Evolutionary conservation across 1,140 invertebrate species (phyloP).

Genomic region (Ridgeia piscesae): DNA sequence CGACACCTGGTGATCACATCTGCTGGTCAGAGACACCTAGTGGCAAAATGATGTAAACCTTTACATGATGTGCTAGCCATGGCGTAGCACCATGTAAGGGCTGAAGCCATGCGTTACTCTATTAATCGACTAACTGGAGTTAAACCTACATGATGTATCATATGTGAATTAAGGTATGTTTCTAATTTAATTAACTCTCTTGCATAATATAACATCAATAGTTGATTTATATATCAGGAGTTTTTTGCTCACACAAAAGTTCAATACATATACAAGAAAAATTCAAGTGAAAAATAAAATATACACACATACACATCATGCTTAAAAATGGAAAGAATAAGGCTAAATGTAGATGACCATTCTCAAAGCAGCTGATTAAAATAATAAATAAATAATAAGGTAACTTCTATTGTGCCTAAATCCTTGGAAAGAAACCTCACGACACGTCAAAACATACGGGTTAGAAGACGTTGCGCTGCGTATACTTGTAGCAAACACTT

Average conservation of each 20-base stretch:
- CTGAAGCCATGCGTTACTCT: background rate
- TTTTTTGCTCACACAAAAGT: background rate
- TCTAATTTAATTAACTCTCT: background rate
- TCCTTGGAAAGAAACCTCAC: too few relatives aligned
- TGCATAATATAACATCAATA: background rate
- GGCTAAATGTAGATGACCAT: too few relatives aligned
- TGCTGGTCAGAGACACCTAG: background rate
- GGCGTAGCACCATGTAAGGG: background rate
- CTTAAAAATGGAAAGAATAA: too few relatives aligned
- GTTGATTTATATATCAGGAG: background rate
- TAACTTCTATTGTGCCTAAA: too few relatives aligned
- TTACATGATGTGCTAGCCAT: background rate
- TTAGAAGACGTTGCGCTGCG: too few relatives aligned
- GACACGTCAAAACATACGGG: too few relatives aligned
- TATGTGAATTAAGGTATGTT: background rate
- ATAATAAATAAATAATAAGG: too few relatives aligned
- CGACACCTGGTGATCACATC: background rate
- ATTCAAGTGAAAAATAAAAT: too few relatives aligned
- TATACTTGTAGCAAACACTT: too few relatives aligned
- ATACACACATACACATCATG: too few relatives aligned
- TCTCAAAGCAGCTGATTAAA: too few relatives aligned
- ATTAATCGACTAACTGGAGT: background rate
- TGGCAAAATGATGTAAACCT: background rate
- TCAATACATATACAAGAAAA: background rate
- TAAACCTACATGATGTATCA: background rate